Evolutionary conservation across 2,888 invertebrate species (phyloP).

Genomic region (Volucella bombylans): DNA sequence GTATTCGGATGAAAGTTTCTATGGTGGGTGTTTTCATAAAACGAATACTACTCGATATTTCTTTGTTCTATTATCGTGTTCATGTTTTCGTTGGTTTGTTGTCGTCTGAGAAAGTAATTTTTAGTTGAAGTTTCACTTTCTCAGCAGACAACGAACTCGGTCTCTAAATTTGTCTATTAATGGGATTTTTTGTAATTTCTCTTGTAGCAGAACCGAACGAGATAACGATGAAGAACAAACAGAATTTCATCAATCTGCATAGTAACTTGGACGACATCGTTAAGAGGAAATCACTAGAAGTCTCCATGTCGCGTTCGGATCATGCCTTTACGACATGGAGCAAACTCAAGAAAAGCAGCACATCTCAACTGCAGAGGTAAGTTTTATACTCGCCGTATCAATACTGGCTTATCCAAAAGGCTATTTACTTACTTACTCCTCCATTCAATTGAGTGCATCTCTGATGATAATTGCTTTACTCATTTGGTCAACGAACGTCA

Average conservation of each 20-base stretch:
- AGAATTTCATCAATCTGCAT: conserved; percentile 82
- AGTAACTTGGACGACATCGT: conserved; percentile 82
- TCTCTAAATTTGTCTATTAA: conserved; percentile 14
- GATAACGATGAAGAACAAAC: conserved; percentile 79
- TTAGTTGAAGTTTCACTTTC: conserved; percentile 55
- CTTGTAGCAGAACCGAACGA: conserved; percentile 80
- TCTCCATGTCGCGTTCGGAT: conserved; percentile 94
- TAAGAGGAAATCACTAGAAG: conserved; percentile 84
- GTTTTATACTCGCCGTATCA: conserved; percentile 19
- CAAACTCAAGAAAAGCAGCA: conserved; percentile 89
- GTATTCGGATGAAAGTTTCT: conserved; percentile 93
- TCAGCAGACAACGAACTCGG: background rate
- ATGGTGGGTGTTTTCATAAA: conserved; percentile 80
- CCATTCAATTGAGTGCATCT: conserved; percentile 38
- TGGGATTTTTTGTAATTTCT: conserved; percentile 9
- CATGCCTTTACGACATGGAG: conserved; percentile 95
- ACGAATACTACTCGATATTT: conserved; percentile 26
- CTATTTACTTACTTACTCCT: background rate
- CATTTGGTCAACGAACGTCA: conserved; percentile 37
- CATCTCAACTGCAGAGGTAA: conserved; percentile 86
- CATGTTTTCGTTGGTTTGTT: conserved; percentile 2
- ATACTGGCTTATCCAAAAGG: background rate
- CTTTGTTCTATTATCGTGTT: conserved; percentile 44
- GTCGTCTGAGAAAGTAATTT: conserved; percentile 41
- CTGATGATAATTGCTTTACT: conserved; percentile 10